Evolutionary conservation across 2,113 vertebrate species (phyloP), one percentile per base, ranked within the genome.

Genomic region (Tenrec ecaudatus): DNA sequence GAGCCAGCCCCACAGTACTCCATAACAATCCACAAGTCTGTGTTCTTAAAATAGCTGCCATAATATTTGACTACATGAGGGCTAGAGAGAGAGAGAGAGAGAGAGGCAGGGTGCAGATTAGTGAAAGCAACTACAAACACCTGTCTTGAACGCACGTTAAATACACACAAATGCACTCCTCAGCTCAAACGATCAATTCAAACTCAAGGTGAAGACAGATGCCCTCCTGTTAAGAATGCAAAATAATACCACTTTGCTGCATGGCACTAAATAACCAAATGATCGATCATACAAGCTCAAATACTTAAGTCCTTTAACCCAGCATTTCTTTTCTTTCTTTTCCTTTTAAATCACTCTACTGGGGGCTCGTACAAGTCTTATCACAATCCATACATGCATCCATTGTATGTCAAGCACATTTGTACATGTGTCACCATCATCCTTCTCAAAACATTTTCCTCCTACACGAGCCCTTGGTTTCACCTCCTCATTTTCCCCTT

Each of bases 11-110:
- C 99, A 36, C 99, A 99, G 95, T 99, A 99, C 57, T 99, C 99
- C 99, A 99, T 99, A 31, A 99, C 99, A n/a, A 99, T 99, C 99
- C 99, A 99, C 94, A 99, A 97, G 97, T 99, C 99, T 1, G 98
- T 99, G 98, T 99, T 99, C 96, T 99, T 99, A 97, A 99, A 99
- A 95, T 99, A 99, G 98, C 99, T 99, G 97, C 99, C 99, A 0
- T 99, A 99, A 86, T 99, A 99, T 27, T 99, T 98, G 76, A 99
- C 99, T 33, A 99, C 99, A 14, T 99, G 99, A 84, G 96, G 97
- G 73, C 97, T 97, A 60, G 60, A 89, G 64, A 92, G 36, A 96
- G 2, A 81, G 12, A 75, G 3, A 57, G 31, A 10, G 47, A 38
- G 40, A 36, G 6, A 91, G 10, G 73, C 4, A 75, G n/a, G 53